Conservation (phyloP, 53 echinoderm and acorn worm species). For the Mesocentrotus franciscanus region DNA sequence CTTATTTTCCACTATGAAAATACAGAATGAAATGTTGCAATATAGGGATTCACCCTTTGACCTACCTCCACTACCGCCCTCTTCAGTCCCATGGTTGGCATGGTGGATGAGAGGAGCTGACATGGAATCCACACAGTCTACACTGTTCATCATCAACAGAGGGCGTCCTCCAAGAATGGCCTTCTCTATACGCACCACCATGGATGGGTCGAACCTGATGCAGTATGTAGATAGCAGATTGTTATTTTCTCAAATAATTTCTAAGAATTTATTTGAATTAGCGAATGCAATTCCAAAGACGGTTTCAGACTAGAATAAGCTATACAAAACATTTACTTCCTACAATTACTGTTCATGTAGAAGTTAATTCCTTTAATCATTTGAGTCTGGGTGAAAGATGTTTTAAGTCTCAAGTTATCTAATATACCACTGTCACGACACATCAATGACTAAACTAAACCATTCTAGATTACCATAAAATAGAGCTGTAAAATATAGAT, state of each 20-base stretch:
- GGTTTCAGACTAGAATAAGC: neutral
- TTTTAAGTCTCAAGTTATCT: too few relatives aligned
- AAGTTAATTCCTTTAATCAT: too few relatives aligned
- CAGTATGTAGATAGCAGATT: neutral
- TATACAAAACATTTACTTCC: too few relatives aligned
- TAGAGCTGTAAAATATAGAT: too few relatives aligned
- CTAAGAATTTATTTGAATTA: neutral
- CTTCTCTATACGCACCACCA: constrained; percentile 96
- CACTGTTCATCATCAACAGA: constrained; percentile 92
- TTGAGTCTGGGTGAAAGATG: too few relatives aligned
- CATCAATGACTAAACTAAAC: too few relatives aligned
- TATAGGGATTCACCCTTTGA: neutral
- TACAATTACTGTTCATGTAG: too few relatives aligned
- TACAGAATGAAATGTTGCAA: too few relatives aligned
- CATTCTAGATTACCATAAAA: too few relatives aligned
- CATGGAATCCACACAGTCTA: constrained; percentile 88
- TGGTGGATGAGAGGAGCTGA: constrained; percentile 94
- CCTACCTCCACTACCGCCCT: constrained; percentile 90
- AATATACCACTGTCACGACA: too few relatives aligned
- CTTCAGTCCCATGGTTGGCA: constrained; percentile 91
- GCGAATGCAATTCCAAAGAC: neutral
- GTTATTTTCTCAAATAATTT: neutral
- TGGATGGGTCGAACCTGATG: constrained; percentile 96
- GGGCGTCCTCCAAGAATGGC: constrained; percentile 94
- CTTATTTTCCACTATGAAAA: too few relatives aligned